Evolutionary conservation across 2,797 vertebrate genomes (phyloP).

Genomic region (Syndactyla subalaris): DNA sequence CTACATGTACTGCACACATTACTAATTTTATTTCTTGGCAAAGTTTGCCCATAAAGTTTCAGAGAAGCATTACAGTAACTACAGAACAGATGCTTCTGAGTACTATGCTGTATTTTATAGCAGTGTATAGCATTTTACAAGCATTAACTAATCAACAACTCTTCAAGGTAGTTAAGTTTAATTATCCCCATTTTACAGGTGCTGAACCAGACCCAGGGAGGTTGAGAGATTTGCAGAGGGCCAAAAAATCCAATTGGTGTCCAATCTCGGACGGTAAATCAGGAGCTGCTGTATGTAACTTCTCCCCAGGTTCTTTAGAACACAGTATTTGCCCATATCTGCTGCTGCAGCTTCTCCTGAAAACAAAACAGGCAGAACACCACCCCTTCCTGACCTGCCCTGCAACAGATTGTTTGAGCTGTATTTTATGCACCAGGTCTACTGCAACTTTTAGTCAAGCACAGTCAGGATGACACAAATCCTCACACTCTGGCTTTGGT

Average conservation of each 20-base stretch:
- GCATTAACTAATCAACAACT: constrained; percentile 56
- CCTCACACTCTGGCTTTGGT: background rate
- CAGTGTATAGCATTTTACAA: constrained; percentile 36
- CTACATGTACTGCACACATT: background rate
- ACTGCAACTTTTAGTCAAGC: background rate
- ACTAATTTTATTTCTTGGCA: background rate
- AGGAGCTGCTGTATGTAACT: background rate
- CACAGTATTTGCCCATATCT: background rate
- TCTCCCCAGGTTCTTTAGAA: background rate
- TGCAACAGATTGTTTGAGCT: background rate
- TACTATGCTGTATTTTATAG: constrained; percentile 26
- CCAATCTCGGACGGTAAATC: background rate
- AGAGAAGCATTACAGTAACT: background rate
- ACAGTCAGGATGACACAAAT: background rate
- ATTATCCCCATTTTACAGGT: constrained; percentile 46
- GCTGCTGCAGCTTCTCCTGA: background rate
- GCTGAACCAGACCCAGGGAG: background rate
- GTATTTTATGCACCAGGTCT: background rate
- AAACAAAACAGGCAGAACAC: background rate
- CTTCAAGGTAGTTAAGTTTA: constrained; percentile 51
- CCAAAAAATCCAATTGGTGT: background rate
- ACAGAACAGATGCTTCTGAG: constrained; percentile 22
- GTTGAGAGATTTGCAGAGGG: constrained; percentile 5
- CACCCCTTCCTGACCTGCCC: background rate
- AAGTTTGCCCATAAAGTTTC: constrained; percentile 1